Evolutionary conservation across 2,113 vertebrate genomes (phyloP).

Genomic region (Macroglossus sobrinus): DNA sequence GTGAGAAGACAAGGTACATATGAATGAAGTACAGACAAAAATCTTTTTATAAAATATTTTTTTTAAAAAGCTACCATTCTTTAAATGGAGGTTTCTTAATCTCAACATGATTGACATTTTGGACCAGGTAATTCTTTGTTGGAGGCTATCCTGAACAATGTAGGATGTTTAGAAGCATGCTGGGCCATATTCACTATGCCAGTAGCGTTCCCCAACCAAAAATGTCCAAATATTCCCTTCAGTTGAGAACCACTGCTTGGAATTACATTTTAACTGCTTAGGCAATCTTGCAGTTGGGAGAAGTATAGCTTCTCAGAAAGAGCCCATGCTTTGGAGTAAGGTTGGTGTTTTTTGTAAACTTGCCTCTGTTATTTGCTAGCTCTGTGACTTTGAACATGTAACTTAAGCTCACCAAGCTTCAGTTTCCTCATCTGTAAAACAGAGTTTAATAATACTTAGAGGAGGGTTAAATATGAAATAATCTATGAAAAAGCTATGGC

Average conservation of each 20-base stretch:
- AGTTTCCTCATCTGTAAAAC: background rate
- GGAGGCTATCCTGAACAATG: background rate
- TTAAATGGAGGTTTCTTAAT: background rate
- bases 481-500: background rate
- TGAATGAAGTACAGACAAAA: constrained; percentile 14
- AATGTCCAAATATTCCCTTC: background rate
- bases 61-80: background rate
- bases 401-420: background rate
- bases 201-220: background rate
- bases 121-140: background rate
- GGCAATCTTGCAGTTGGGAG: background rate
- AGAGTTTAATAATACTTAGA: background rate
- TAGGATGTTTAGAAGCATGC: background rate
- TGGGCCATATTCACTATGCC: background rate
- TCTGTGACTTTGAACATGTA: background rate
- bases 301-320: background rate
- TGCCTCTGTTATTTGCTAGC: background rate
- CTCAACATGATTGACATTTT: background rate
- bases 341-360: background rate
- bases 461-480: background rate
- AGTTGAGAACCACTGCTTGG: background rate
- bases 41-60: background rate
- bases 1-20: constrained; percentile 51
- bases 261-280: background rate
- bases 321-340: background rate